Evolutionary conservation across 2,797 vertebrate species (phyloP).

Genomic region (Melanotaenia boesemani): DNA sequence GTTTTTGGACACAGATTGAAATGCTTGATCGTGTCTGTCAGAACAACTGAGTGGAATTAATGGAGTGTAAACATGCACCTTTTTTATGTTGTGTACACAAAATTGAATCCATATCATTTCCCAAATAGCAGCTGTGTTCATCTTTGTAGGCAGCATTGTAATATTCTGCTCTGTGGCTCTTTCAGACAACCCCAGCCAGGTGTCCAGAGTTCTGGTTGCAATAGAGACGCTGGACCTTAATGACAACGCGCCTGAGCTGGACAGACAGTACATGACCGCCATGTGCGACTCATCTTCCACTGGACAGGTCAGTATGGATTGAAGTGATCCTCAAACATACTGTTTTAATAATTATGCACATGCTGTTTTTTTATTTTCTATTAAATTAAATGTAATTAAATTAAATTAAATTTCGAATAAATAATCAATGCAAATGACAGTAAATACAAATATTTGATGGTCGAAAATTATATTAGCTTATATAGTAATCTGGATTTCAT

Average conservation of each 20-base stretch:
- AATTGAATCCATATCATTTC: slow-evolving; percentile 18
- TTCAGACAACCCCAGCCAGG: slow-evolving; percentile 90
- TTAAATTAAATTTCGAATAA: too few species aligned
- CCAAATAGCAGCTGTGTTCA: background rate
- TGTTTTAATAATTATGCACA: too few species aligned
- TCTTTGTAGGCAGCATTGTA: slow-evolving; percentile 25
- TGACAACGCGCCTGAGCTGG: slow-evolving; percentile 91
- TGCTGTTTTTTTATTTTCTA: too few species aligned
- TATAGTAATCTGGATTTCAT: too few species aligned
- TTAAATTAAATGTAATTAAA: too few species aligned
- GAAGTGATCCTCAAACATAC: background rate
- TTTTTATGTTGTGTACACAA: slow-evolving; percentile 1
- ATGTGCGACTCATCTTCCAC: slow-evolving; percentile 88
- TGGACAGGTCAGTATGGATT: slow-evolving; percentile 85
- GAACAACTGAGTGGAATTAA: slow-evolving; percentile 49
- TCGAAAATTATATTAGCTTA: too few species aligned
- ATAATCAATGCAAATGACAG: too few species aligned
- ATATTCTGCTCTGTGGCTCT: slow-evolving; percentile 43
- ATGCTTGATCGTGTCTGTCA: slow-evolving; percentile 48
- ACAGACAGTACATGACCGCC: slow-evolving; percentile 88
- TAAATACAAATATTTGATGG: too few species aligned
- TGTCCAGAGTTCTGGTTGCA: slow-evolving; percentile 87
- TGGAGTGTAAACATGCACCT: slow-evolving; percentile 26
- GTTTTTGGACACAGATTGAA: slow-evolving; percentile 55
- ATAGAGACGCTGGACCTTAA: slow-evolving; percentile 91